Evolutionary conservation across 2,113 vertebrate genomes (phyloP), one percentile per base, ranked within the genome.

Genomic region (Euleptes europaea): DNA sequence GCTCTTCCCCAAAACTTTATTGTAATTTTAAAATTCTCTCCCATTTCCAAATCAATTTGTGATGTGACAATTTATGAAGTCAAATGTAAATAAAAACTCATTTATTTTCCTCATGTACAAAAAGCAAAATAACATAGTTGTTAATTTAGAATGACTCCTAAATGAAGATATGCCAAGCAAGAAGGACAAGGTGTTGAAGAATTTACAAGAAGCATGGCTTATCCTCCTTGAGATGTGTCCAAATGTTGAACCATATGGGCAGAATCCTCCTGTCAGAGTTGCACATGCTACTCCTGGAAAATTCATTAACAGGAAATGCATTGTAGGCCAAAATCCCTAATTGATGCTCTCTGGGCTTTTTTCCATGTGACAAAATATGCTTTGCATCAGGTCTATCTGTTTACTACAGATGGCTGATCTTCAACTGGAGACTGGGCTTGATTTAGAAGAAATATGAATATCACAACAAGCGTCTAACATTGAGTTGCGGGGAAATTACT

Each of bases 301-400:
- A 89, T 89, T 84, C 86, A 86, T 82, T 92, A 90, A 78, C 89
- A 88, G 33, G 70, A 91, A 87, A 73, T 84, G 83, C 35, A 26
- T 84, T 70, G 40, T 8, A 1, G 87, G 35, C 15, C 35, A 93
- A 66, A 92, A 44, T 82, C 47, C 65, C 12, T 80, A 87, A 86
- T 35, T 86, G 76, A 80, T 84, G 47, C 1, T 75, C 21, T 75
- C 0, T 51, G 78, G 82, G 66, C 87, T 91, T 89, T 49, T 77
- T 33, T 86, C 72, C 84, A 83, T 40, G 2, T 70, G 84, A 47
- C 65, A 73, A 91, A 83, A 84, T 35, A 28, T 89, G 69, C 2
- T 86, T 88, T 85, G 7, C 47, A 88, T 28, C 85, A 90, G 75
- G 77, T 57, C 72, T 83, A 47, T n/a, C 47, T 0, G 0, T 19